These are phyloP conservation scores for Episyrphus balteatus DNA, from an alignment of 1,140 invertebrate species.

Conservation along the genomic window DNA sequence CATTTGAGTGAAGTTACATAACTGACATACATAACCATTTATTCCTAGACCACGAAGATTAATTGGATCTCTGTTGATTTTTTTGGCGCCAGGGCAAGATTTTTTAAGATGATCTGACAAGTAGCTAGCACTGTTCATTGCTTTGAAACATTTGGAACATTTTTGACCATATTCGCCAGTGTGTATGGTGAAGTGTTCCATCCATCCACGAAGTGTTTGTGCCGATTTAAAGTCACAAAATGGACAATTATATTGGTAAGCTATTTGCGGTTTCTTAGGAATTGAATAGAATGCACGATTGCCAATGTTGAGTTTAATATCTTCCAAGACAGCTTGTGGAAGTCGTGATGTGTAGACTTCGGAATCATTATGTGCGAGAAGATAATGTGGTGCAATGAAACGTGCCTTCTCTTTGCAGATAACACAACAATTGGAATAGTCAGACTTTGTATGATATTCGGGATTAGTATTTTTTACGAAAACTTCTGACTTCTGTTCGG, in stretches of 20 bases:
- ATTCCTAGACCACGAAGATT: background rate
- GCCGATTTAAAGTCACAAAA: slow-evolving; percentile 14
- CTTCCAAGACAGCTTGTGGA: slow-evolving; percentile 15
- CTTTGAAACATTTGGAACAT: slow-evolving; percentile 41
- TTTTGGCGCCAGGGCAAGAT: slow-evolving; percentile 5
- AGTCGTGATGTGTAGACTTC: slow-evolving; percentile 47
- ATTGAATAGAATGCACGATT: slow-evolving; percentile 8
- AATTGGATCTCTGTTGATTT: background rate
- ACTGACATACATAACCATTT: slow-evolving; percentile 43
- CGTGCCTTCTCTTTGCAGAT: slow-evolving; percentile 42
- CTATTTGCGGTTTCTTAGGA: fast-evolving
- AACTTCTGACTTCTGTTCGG: background rate
- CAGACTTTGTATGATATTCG: slow-evolving; percentile 8
- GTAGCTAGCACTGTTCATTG: background rate
- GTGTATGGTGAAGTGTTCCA: slow-evolving; percentile 49
- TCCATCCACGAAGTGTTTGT: background rate
- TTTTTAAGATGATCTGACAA: slow-evolving; percentile 2
- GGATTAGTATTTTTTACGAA: slow-evolving; percentile 6
- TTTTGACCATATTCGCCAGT: slow-evolving; percentile 50
- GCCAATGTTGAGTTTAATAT: slow-evolving; percentile 8
- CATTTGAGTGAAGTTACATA: slow-evolving; percentile 51
- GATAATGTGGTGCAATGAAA: slow-evolving; percentile 46
- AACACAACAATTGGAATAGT: slow-evolving; percentile 25
- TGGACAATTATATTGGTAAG: slow-evolving; percentile 12
- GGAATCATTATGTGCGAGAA: slow-evolving; percentile 39